phyloP scores from a whole-genome alignment of 2,113 vertebrate species.

The Promerops cafer region DNA sequence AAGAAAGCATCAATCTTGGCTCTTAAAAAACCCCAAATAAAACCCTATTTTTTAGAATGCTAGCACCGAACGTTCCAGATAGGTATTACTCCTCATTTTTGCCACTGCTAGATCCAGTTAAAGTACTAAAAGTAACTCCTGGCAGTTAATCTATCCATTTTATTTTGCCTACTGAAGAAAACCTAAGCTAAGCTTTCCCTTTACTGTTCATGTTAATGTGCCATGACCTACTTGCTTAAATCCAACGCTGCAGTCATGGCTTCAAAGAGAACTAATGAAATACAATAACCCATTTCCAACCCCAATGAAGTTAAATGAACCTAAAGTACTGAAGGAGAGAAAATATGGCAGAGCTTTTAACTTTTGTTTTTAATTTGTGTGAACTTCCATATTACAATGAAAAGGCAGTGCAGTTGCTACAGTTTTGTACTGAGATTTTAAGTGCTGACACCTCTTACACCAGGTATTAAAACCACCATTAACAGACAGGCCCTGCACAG shows the following conservation, averaged over 20 bases:
- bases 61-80: background rate
- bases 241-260: background rate
- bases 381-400: background rate
- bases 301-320: background rate
- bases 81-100: background rate
- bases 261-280: background rate
- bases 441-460: background rate
- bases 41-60: background rate
- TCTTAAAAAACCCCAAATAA: background rate
- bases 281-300: background rate
- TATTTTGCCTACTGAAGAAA: background rate
- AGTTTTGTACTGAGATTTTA: background rate
- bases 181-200: background rate
- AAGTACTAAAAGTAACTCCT: background rate
- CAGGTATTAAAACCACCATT: background rate
- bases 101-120: background rate
- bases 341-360: background rate
- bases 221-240: background rate
- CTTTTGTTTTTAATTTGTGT: background rate
- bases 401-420: background rate
- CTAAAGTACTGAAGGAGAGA: background rate
- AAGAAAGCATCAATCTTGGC: background rate
- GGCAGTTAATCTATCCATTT: background rate
- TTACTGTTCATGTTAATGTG: background rate
- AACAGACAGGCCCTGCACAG: rapidly evolving